Percentiles rank a stretch among this genome's conserved stretches.
phyloP scores from a whole-genome alignment of 2,888 invertebrate species.

The Eupithecia tripunctaria region DNA sequence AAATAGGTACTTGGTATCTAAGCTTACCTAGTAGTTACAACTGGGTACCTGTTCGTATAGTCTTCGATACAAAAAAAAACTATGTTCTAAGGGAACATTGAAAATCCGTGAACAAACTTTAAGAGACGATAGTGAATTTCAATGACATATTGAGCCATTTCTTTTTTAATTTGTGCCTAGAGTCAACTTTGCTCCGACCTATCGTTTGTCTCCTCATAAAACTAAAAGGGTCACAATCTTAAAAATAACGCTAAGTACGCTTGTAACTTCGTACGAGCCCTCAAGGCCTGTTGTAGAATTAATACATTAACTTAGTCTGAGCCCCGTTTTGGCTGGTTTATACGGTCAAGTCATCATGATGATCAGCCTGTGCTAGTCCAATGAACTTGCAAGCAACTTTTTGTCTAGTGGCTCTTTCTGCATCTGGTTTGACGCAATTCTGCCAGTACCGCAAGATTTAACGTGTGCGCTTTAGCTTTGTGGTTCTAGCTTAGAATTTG shows the following conservation, averaged over 20 bases:
- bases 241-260: conserved; percentile 11
- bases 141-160: not conserved
- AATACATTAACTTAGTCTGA: conserved; percentile 7
- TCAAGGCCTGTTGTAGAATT: conserved; percentile 5
- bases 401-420: too few species aligned
- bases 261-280: conserved; percentile 3
- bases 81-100: too few species aligned
- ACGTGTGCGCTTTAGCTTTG: too few species aligned
- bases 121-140: too few species aligned
- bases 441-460: too few species aligned
- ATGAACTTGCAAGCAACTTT: not conserved
- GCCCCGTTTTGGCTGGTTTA: not conserved
- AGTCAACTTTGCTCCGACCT: conserved; percentile 4
- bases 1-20: not conserved
- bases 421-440: too few species aligned
- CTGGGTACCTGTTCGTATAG: too few species aligned
- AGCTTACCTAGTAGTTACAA: not conserved
- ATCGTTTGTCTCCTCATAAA: conserved; percentile 9
- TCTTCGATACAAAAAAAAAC: too few species aligned
- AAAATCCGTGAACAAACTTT: not conserved
- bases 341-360: not conserved
- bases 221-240: conserved; percentile 13
- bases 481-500: too few species aligned
- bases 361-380: not conserved
- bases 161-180: not conserved